Conservation (phyloP, 1,140 invertebrate species). For the Nautilus pompilius region DNA sequence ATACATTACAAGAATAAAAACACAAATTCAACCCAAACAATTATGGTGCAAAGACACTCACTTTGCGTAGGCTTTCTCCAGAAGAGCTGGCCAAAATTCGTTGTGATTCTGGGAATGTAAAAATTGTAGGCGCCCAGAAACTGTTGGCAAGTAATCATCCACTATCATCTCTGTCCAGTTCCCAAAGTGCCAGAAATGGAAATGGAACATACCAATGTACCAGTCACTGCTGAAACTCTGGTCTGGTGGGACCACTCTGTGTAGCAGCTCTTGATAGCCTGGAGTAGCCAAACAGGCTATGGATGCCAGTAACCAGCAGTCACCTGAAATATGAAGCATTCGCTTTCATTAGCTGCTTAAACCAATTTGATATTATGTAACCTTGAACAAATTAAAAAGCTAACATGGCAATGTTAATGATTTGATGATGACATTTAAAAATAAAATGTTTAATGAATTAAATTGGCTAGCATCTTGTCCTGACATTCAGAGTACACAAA, state of each 20-base stretch:
- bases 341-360: too few relatives aligned
- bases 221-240: conserved; percentile 64
- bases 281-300: conserved; percentile 63
- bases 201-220: conserved; percentile 60
- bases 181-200: conserved; percentile 76
- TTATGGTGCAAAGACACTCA: conserved; percentile 57
- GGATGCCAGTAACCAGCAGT: conserved; percentile 68
- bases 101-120: conserved; percentile 66
- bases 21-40: too few relatives aligned
- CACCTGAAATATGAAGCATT: conserved; percentile 50
- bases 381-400: neutral
- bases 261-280: conserved; percentile 66
- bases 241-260: conserved; percentile 67
- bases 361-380: neutral
- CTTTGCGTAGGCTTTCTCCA: conserved; percentile 85
- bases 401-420: neutral
- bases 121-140: conserved; percentile 65
- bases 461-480: neutral
- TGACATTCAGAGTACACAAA: neutral
- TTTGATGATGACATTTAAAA: conserved; percentile 2
- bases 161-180: conserved; percentile 74
- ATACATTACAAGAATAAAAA: too few relatives aligned
- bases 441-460: neutral
- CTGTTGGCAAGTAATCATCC: conserved; percentile 70
- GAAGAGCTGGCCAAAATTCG: conserved; percentile 76